Conservation (phyloP, 1,140 invertebrate genomes). For the Drosophila ohnishii region DNA sequence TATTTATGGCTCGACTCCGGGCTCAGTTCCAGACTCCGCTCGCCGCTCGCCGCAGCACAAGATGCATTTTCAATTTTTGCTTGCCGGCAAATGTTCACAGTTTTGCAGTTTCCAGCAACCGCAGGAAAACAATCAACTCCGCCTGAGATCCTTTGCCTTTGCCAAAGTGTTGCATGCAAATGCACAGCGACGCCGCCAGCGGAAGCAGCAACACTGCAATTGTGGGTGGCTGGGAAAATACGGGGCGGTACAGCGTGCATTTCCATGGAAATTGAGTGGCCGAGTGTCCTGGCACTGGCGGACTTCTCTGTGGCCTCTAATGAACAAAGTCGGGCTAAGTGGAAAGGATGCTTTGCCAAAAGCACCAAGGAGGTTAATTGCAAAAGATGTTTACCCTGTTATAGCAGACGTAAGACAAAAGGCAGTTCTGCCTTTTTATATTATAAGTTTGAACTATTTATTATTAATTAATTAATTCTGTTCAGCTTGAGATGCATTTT, state of each 20-base stretch:
- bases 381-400: neutral
- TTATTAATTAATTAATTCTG: neutral
- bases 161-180: slow-evolving; percentile 69
- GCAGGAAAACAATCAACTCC: slow-evolving; percentile 73
- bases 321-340: slow-evolving; percentile 43
- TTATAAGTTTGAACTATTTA: too few relatives aligned
- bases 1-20: slow-evolving; percentile 65
- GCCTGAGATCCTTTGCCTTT: slow-evolving; percentile 28
- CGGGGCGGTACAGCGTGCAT: slow-evolving; percentile 18
- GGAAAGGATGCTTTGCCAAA: slow-evolving; percentile 16
- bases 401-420: neutral
- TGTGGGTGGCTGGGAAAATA: slow-evolving; percentile 45
- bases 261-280: slow-evolving; percentile 56
- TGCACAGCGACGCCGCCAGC: slow-evolving; percentile 45
- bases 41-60: slow-evolving; percentile 21
- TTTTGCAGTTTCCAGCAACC: slow-evolving; percentile 68
- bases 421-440: too few relatives aligned
- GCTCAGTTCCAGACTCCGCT: slow-evolving; percentile 35
- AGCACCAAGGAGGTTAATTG: slow-evolving; percentile 17
- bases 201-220: slow-evolving; percentile 48
- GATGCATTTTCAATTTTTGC: slow-evolving; percentile 72
- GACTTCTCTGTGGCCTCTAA: slow-evolving; percentile 41
- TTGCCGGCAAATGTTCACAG: slow-evolving; percentile 57
- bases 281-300: neutral
- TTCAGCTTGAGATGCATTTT: neutral